Evolutionary conservation across 2,888 invertebrate species (phyloP).

Genomic region (Rhamphomyia laevipes): DNA sequence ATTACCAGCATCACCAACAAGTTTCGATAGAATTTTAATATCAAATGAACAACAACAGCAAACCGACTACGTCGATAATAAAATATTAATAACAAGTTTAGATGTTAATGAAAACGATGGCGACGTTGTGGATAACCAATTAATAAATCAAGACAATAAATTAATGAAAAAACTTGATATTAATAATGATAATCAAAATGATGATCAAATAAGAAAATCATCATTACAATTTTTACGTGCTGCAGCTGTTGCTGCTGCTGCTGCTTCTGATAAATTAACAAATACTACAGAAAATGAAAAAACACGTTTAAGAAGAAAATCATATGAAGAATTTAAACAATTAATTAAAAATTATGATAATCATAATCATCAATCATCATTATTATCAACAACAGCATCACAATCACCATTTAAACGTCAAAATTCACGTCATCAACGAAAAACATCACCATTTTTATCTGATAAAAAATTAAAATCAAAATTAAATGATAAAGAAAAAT

Average conservation of each 20-base stretch:
- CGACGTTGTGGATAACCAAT: background rate
- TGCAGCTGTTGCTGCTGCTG: too few relatives aligned
- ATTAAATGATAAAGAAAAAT: too few relatives aligned
- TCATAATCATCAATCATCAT: background rate
- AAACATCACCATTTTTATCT: conserved; percentile 28
- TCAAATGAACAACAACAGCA: too few relatives aligned
- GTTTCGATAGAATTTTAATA: too few relatives aligned
- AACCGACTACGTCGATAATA: too few relatives aligned
- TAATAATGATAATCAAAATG: conserved; percentile 3
- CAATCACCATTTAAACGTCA: conserved; percentile 27
- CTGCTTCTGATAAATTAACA: too few relatives aligned
- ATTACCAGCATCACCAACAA: too few relatives aligned
- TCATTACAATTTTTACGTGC: conserved; percentile 9
- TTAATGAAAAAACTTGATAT: conserved; percentile 1
- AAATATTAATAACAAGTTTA: too few relatives aligned
- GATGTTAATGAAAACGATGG: too few relatives aligned
- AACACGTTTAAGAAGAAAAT: conserved; percentile 35
- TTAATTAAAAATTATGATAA: conserved; percentile 29
- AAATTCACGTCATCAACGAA: conserved; percentile 31
- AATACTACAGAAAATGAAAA: conserved; percentile 30
- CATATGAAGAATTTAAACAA: conserved; percentile 38
- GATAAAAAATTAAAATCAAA: too few relatives aligned
- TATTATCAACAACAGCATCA: conserved; percentile 4
- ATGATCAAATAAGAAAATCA: background rate
- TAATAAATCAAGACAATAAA: too few relatives aligned